These are phyloP conservation scores for Pinctada fucata DNA, from an alignment of 2,888 invertebrate species.

Conservation along the genomic window DNA sequence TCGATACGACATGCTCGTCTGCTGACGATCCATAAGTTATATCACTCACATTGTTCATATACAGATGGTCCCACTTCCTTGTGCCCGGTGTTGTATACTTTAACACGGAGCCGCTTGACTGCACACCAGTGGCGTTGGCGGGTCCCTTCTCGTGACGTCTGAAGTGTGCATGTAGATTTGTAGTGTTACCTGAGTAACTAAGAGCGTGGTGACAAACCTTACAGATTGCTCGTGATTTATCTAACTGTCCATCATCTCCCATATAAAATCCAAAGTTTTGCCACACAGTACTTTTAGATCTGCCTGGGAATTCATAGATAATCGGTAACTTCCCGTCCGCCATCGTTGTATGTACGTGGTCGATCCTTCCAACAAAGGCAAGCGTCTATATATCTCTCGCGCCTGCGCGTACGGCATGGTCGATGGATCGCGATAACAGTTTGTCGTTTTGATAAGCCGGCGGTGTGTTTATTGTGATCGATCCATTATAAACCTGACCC, in stretches of 20 bases:
- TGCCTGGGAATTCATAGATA: constrained; percentile 51
- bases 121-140: neutral
- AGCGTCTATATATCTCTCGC: neutral
- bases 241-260: constrained; percentile 44
- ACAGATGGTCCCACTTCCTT: neutral
- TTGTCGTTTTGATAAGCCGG: neutral
- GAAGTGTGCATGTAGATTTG: constrained; percentile 51
- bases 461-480: too few species aligned
- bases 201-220: constrained; percentile 44
- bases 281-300: constrained; percentile 53
- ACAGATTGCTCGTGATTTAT: constrained; percentile 51
- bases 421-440: constrained; percentile 31
- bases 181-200: constrained; percentile 53
- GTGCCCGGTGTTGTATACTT: neutral
- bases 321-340: constrained; percentile 23
- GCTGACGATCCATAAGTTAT: neutral
- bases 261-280: constrained; percentile 54
- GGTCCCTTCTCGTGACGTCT: constrained; percentile 33
- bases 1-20: neutral
- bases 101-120: neutral
- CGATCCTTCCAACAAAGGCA: too few species aligned
- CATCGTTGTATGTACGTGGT: neutral
- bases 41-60: neutral
- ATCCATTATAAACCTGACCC: too few species aligned
- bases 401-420: constrained; percentile 13